Evolutionary conservation across 2,888 invertebrate species (phyloP).

Genomic region (Formica aserva): DNA sequence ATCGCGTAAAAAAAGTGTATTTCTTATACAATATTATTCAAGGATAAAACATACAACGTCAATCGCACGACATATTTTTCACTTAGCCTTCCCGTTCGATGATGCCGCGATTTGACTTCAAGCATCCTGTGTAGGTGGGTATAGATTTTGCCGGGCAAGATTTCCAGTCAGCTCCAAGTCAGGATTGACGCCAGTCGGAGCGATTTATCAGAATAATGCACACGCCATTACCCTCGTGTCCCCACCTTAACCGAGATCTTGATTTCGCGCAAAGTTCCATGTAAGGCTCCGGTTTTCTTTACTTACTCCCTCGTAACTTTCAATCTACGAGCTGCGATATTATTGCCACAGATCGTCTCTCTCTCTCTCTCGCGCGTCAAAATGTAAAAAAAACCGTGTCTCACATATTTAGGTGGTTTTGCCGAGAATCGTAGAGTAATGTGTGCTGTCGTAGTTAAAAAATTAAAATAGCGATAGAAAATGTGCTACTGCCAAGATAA

Average conservation of each 20-base stretch:
- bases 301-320: slow-evolving; percentile 68
- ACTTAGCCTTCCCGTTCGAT: slow-evolving; percentile 39
- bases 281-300: slow-evolving; percentile 77
- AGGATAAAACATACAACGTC: slow-evolving; percentile 1
- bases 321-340: slow-evolving; percentile 66
- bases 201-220: slow-evolving; percentile 85
- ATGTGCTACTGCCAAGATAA: not conserved
- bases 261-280: slow-evolving; percentile 80
- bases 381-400: slow-evolving; percentile 43
- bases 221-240: slow-evolving; percentile 84
- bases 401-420: slow-evolving; percentile 23
- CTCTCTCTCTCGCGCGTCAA: not conserved
- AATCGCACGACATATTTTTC: slow-evolving; percentile 42
- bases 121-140: slow-evolving; percentile 71
- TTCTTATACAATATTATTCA: not conserved
- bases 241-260: slow-evolving; percentile 82
- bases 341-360: slow-evolving; percentile 57
- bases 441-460: slow-evolving; percentile 6
- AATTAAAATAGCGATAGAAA: slow-evolving; percentile 23
- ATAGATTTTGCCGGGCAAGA: slow-evolving; percentile 78
- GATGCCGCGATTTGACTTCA: slow-evolving; percentile 63
- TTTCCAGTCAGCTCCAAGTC: slow-evolving; percentile 79
- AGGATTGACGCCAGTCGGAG: slow-evolving; percentile 82
- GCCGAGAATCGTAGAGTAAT: slow-evolving; percentile 13
- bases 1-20: not conserved